Base-by-base conservation (phyloP, 2,113 vertebrate genomes). In the Gorilla gorilla region DNA sequence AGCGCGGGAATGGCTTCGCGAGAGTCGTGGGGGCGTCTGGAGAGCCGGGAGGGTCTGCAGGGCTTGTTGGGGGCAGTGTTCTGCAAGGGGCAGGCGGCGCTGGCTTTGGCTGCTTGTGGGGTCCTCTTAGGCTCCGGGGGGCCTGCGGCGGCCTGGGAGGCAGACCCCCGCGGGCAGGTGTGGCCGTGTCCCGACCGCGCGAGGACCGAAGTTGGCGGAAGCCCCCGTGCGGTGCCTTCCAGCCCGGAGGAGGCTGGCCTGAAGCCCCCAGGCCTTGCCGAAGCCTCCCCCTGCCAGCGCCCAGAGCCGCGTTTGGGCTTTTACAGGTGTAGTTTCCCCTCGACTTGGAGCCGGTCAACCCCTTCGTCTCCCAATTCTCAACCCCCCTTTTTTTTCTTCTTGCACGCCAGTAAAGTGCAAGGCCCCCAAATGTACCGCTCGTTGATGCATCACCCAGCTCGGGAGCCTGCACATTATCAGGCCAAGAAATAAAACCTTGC, bases 391-490 rank as follows among this genome's bases (percentile, higher is more conserved):
- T 61, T 38, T 48, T 68, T 6, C 43, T 82, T 61, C 22, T 48
- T 9, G 82, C 68, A 4, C 66, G 23, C 59, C 38, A 0, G 57
- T 2, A 0, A 10, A 23, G 85, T 12, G 86, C 86, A 12, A 11
- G 27, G 43, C 90, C 95, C 97, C n/a, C 6, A 9, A 17, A 7
- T 0, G 76, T 12, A 9, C 32, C 73, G 0, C 43, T 20, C 6
- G 0, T 0, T 8, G 80, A 6, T 43, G 1, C 18, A 7, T 16
- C 59, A 5, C 68, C 48, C 48, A 7, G 61, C 70, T 81, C 0
- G n/a, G 20, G 81, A 84, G 48, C 35, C 81, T 20, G 64, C 32
- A 11, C 70, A 59, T 32, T 6, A 2, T 52, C 85, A 4, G 82
- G 55, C n/a, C 27, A 0, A 57, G 88, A 30, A n/a, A 5, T 20